Evolutionary conservation across 2,797 vertebrate genomes (phyloP).

Genomic region (Diplodus puntazzo): DNA sequence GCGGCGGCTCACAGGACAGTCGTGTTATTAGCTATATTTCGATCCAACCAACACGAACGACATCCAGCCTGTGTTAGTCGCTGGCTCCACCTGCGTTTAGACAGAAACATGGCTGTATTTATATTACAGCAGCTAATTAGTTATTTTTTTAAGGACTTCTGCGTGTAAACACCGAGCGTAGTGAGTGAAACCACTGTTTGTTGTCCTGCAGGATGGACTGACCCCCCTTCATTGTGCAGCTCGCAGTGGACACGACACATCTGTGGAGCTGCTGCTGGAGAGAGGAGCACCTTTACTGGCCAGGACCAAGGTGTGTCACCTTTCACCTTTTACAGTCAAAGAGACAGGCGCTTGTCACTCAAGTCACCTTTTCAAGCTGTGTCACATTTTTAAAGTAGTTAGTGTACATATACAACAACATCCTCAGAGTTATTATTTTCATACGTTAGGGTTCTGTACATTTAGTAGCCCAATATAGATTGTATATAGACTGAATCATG

Average conservation of each 20-base stretch:
- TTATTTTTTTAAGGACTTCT: not conserved
- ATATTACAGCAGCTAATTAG: not conserved
- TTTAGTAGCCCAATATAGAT: not conserved
- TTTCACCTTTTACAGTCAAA: not conserved
- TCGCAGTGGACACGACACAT: conserved; percentile 94
- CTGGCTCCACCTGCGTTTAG: not conserved
- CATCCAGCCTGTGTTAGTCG: not conserved
- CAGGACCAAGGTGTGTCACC: conserved; percentile 91
- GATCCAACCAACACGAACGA: conserved; percentile 1
- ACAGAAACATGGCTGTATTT: not conserved
- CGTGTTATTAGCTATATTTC: conserved; percentile 2
- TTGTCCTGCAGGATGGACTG: conserved; percentile 91
- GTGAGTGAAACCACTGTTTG: not conserved
- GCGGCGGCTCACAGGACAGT: not conserved
- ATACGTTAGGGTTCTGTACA: not conserved
- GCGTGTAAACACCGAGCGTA: no score
- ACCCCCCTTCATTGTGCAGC: conserved; percentile 98
- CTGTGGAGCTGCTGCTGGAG: conserved; percentile 95
- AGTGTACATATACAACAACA: not conserved
- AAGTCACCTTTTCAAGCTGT: not conserved
- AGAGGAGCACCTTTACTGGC: conserved; percentile 95
- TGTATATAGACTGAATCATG: not conserved
- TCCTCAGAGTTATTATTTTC: no score
- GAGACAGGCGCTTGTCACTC: not conserved
- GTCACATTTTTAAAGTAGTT: not conserved